phyloP scores from a whole-genome alignment of 2,113 vertebrate species.

The Pica pica region DNA sequence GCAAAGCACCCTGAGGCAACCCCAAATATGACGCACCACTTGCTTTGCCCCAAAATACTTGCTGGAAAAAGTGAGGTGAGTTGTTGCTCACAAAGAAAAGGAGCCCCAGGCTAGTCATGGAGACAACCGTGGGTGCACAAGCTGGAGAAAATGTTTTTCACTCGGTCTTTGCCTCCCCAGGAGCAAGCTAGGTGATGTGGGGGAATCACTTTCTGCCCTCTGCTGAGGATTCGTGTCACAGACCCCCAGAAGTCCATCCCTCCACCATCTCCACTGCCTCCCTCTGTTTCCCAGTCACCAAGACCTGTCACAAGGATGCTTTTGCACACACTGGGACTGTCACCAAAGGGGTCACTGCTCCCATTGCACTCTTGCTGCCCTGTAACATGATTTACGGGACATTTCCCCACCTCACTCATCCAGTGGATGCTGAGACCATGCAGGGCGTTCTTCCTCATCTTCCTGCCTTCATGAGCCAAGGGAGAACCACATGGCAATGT shows the following conservation, averaged over 20 bases:
- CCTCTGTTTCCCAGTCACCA: background rate
- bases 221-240: background rate
- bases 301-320: background rate
- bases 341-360: background rate
- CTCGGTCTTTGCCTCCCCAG: background rate
- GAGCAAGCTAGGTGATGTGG: background rate
- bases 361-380: background rate
- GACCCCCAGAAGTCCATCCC: background rate
- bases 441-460: background rate
- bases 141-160: background rate
- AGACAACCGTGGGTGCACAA: rapidly evolving
- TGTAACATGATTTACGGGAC: background rate
- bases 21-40: background rate
- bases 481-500: rapidly evolving
- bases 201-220: background rate
- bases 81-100: background rate
- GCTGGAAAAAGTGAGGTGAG: background rate
- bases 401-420: background rate
- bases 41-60: background rate
- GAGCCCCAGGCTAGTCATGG: background rate
- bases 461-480: background rate
- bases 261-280: background rate
- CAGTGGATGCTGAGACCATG: background rate
- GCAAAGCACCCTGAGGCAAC: background rate
- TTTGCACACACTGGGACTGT: background rate